Conservation (phyloP, 2,888 invertebrate genomes). For the Chalcis sispes region DNA sequence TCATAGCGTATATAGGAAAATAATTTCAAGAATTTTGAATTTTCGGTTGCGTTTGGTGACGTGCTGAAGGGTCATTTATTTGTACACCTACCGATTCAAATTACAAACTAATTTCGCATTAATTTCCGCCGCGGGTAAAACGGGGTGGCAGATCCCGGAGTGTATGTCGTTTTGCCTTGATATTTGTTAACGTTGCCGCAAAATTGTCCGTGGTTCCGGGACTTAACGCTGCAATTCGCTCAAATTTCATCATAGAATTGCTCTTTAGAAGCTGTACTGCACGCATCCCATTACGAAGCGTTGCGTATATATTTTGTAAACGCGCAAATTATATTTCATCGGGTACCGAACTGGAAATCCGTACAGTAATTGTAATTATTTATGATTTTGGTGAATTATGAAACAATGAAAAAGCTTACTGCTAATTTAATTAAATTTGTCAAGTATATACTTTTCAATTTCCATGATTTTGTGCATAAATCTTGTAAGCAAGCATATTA, state of each 20-base stretch:
- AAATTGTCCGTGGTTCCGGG: slow-evolving; percentile 12
- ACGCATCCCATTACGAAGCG: neutral
- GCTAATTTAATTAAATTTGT: no score
- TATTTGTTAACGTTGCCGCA: slow-evolving; percentile 17
- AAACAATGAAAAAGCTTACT: no score
- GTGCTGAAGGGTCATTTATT: slow-evolving; percentile 23
- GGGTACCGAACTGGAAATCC: no score
- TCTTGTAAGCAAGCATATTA: no score
- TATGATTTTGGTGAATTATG: no score
- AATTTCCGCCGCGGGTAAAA: slow-evolving; percentile 1
- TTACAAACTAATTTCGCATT: slow-evolving; percentile 22
- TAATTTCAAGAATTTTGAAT: neutral
- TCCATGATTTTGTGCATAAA: no score
- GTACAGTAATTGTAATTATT: no score
- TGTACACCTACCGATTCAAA: neutral
- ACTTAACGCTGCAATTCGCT: slow-evolving; percentile 14
- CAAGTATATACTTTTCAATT: no score
- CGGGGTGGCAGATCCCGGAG: neutral
- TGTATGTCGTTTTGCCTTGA: neutral
- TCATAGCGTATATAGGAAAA: no score
- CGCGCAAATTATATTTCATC: neutral
- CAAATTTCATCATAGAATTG: slow-evolving; percentile 9
- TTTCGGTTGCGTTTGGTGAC: neutral
- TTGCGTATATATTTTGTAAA: neutral
- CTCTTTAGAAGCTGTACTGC: neutral